Evolutionary conservation across 2,797 vertebrate species (phyloP), one percentile per base, ranked within the genome.

Genomic region (Rachycentron canadum): DNA sequence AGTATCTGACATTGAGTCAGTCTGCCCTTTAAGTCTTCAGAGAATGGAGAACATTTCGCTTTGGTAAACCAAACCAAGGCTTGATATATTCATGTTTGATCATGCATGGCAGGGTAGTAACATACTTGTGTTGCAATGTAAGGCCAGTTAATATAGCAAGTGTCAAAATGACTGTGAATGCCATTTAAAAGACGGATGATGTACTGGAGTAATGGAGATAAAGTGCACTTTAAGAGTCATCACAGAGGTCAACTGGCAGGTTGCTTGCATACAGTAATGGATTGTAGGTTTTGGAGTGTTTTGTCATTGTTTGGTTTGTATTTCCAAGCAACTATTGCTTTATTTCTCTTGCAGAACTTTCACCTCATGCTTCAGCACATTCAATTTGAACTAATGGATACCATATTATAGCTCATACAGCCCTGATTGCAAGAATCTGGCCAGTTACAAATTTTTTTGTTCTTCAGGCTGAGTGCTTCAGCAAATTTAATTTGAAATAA

Each of bases 1-100:
- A 40, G 34, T 26, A 41, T 25, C 36, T 73, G 65, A 69, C 63
- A 86, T 69, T 73, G 81, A 74, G 45, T 60, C 38, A 57, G 16
- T 34, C 23, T 81, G 38, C 41, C 69, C 65, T n/a, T 79, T 62
- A 73, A 57, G 59, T 53, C 55, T 32, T 17, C 19, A 64, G 57
- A 64, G 50, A 64, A 61, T 12, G 23, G 38, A 40, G 12, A 36
- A 34, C 23, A 52, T 50, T 59, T 52, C 36, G 32, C 52, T 69
- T 62, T 1, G 36, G 36, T 47, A 45, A 72, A 73, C 25, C 38
- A 19, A 68, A 56, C 36, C 57, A 60, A 56, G 49, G 76, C 56
- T 25, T 77, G 36, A 68, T 38, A 21, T 49, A 74, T 64, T 36
- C 21, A 47, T 65, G 32, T 75, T 43, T 50, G 32, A 53, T 82